Evolutionary conservation across 2,797 vertebrate species (phyloP).

Genomic region (Alcedo atthis): DNA sequence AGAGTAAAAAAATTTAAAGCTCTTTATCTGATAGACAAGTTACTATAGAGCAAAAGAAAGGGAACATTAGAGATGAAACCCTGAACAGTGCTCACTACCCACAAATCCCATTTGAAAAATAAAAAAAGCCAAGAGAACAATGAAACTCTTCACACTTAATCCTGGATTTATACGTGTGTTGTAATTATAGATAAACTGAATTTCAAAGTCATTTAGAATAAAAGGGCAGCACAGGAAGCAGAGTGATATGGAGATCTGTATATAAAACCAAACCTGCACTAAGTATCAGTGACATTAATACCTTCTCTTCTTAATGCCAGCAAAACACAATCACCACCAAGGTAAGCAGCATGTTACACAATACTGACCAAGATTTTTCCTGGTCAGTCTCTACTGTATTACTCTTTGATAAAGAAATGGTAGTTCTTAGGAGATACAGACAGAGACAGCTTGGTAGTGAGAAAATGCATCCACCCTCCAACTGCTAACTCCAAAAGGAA

Average conservation of each 20-base stretch:
- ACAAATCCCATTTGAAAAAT: conserved; percentile 5
- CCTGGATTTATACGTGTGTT: conserved; percentile 12
- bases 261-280: background rate
- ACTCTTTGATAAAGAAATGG: background rate
- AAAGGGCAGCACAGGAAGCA: conserved; percentile 1
- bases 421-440: background rate
- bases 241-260: background rate
- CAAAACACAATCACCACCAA: background rate
- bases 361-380: background rate
- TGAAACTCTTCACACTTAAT: conserved; percentile 37
- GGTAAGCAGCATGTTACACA: background rate
- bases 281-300: background rate
- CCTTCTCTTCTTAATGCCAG: background rate
- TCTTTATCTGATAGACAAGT: conserved; percentile 45
- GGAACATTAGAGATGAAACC: conserved; percentile 36
- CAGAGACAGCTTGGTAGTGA: background rate
- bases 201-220: conserved; percentile 52
- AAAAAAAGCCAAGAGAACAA: background rate
- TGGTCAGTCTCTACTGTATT: too few species aligned
- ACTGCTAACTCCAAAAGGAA: background rate
- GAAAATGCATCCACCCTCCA: background rate
- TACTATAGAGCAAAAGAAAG: background rate
- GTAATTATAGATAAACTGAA: conserved; percentile 55
- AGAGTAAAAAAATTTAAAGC: background rate
- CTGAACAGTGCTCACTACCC: background rate